Base-by-base conservation (phyloP, 2,113 vertebrate species). In the Chroicocephalus ridibundus region DNA sequence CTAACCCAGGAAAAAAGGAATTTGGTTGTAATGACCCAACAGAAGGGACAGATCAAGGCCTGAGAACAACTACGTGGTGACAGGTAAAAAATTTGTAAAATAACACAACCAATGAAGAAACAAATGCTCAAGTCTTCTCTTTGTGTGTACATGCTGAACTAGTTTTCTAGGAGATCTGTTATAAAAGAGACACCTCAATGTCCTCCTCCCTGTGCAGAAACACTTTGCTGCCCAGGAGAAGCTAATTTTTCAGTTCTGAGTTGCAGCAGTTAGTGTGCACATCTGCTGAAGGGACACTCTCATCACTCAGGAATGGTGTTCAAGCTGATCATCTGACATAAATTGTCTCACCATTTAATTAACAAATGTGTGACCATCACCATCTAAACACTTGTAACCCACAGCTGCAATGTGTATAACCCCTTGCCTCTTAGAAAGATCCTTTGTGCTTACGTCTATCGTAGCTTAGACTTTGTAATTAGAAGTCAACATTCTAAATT, bases 351-450 rank as follows among this genome's bases (percentile, higher is more conserved):
- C 24, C 31, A 55, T 62, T 82, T 93, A 88, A 93, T 93, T 85
- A 90, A 88, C 57, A 71, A 72, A 49, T 32, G 4, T 69, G 58
- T 80, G 57, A 25, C 11, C 44, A 42, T 46, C n/a, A 40, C 11
- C 25, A 38, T 34, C 32, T 57, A 65, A 74, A 65, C 6, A 3
- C 24, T n/a, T 32, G 25, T 40, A 64, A 62, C 51, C 36, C 13
- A 34, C 25, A 52, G 26, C 42, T 34, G 19, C 38, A 76, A 34
- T 26, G 10, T 0, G 0, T 32, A 12, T 69, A 62, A 36, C 21
- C 27, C 26, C 51, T 58, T 13, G 3, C 31, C 29, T 66, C 19
- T 36, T 46, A 25, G 26, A 69, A 20, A 26, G 31, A 21, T 57
- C 31, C 36, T 85, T 82, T 25, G 5, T 46, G 20, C 60, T 72